Conservation (phyloP, 2,113 vertebrate species). For the Tauraco erythrolophus region DNA sequence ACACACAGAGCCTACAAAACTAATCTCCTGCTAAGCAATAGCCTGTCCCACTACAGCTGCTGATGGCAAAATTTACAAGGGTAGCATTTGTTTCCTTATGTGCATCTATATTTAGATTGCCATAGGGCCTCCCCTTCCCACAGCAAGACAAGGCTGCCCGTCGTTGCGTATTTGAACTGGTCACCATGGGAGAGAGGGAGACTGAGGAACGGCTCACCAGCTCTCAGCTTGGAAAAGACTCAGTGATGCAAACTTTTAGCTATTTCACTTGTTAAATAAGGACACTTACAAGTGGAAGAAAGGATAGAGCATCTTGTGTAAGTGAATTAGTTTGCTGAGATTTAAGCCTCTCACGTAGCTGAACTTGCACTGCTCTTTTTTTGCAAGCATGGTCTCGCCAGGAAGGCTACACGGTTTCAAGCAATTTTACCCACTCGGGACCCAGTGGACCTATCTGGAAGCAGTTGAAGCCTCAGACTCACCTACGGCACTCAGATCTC, state of each 20-base stretch:
- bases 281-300: background rate
- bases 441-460: background rate
- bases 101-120: constrained; percentile 3
- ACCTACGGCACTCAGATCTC: background rate
- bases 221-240: background rate
- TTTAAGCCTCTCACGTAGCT: background rate
- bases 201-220: background rate
- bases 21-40: constrained; percentile 41
- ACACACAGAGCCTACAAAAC: background rate
- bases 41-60: constrained; percentile 39
- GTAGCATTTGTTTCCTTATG: constrained; percentile 39
- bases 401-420: background rate
- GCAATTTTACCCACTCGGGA: background rate
- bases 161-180: background rate
- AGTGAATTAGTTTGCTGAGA: background rate
- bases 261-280: background rate
- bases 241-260: background rate
- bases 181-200: background rate
- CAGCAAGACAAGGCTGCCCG: background rate
- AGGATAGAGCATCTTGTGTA: background rate
- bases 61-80: constrained; percentile 48
- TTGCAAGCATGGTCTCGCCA: background rate
- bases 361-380: background rate
- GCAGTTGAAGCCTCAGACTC: background rate
- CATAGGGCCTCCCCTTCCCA: constrained; percentile 7